Conservation (phyloP, 2,888 invertebrate genomes). For the Tipula lateralis region DNA sequence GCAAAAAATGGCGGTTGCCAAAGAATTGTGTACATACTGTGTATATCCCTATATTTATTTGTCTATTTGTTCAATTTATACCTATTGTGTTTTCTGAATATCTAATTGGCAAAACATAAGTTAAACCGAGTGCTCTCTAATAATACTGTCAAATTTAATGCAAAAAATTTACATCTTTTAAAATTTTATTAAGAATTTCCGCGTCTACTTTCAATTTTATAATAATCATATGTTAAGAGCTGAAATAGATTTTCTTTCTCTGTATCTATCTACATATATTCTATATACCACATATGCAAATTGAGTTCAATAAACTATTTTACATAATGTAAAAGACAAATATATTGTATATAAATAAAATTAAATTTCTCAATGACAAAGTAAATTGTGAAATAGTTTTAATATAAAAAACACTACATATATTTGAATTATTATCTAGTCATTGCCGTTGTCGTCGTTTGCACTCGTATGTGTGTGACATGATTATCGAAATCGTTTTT, state of each 20-base stretch:
- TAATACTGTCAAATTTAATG: background rate
- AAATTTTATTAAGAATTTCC: background rate
- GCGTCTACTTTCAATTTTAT: background rate
- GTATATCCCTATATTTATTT: too few relatives aligned
- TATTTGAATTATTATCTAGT: background rate
- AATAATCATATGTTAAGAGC: background rate
- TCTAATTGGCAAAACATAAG: background rate
- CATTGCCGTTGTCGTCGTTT: background rate
- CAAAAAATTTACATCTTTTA: background rate
- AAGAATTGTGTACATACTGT: too few relatives aligned
- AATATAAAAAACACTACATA: background rate
- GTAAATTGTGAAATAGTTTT: background rate
- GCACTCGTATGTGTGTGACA: background rate
- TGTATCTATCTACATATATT: background rate
- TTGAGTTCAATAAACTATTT: background rate
- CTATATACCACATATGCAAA: background rate
- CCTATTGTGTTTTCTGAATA: too few relatives aligned
- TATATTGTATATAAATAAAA: background rate
- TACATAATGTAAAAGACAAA: background rate
- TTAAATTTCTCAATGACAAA: background rate
- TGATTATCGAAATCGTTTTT: background rate
- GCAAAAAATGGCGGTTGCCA: too few relatives aligned
- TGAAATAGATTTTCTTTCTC: background rate
- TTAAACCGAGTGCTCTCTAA: background rate
- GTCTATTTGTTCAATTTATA: too few relatives aligned